These are phyloP conservation scores for Romanomermis culicivorax DNA, from an alignment of 2,888 invertebrate genomes.

Conservation along the genomic window DNA sequence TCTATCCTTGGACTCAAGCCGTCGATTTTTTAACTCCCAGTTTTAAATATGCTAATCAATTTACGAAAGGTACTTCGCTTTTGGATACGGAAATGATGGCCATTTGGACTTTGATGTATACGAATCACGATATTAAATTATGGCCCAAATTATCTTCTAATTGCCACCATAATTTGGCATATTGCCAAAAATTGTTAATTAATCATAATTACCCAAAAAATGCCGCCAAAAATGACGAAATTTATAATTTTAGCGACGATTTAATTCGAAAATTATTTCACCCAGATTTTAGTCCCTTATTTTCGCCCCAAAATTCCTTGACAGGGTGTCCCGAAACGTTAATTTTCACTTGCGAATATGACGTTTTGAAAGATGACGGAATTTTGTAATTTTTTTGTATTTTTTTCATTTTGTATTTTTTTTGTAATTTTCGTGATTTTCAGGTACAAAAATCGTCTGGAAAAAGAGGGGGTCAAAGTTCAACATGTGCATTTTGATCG, in stretches of 20 bases:
- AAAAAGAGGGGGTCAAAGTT: background rate
- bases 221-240: background rate
- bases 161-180: background rate
- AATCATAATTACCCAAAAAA: background rate
- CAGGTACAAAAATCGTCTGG: background rate
- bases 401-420: background rate
- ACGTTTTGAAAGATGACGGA: constrained; percentile 31
- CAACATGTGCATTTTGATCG: background rate
- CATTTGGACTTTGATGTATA: background rate
- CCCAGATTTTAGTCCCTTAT: constrained; percentile 29
- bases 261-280: constrained; percentile 15
- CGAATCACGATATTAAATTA: background rate
- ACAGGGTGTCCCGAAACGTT: constrained; percentile 26
- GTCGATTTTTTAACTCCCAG: constrained; percentile 1
- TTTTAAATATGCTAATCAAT: constrained; percentile 9
- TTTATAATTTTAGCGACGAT: too few species aligned
- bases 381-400: constrained; percentile 22
- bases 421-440: background rate
- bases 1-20: background rate
- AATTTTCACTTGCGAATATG: constrained; percentile 30
- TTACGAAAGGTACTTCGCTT: constrained; percentile 20
- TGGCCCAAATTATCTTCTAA: background rate
- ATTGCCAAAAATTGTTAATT: background rate
- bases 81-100: constrained; percentile 12
- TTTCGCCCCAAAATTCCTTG: constrained; percentile 20